Evolutionary conservation across 2,797 vertebrate genomes (phyloP).

Genomic region (Melanotaenia maccullochi): DNA sequence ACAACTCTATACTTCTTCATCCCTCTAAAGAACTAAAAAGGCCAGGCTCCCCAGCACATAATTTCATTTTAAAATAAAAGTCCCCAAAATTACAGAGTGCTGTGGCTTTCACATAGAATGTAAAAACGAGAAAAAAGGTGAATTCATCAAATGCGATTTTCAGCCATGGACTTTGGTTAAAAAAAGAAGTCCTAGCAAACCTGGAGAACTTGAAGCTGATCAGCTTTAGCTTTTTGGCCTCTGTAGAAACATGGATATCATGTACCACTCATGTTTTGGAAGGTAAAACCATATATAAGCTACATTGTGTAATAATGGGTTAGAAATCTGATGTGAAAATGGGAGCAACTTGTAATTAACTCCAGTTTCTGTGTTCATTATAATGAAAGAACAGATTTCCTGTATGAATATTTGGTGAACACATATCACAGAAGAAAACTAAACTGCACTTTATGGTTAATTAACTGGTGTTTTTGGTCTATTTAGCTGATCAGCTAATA

Average conservation of each 20-base stretch:
- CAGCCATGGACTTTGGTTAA: not conserved
- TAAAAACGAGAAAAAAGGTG: not conserved
- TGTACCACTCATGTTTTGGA: no score
- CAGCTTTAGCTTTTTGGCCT: not conserved
- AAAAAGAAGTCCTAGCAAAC: not conserved
- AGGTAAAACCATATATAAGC: no score
- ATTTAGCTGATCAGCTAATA: not conserved
- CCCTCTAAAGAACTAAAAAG: not conserved
- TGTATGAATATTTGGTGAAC: not conserved
- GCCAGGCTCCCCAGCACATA: not conserved
- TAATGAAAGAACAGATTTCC: not conserved
- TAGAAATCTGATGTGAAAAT: no score
- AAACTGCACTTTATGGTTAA: not conserved
- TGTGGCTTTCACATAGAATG: slow-evolving; percentile 8
- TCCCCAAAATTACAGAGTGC: not conserved
- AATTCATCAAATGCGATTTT: not conserved
- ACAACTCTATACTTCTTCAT: not conserved
- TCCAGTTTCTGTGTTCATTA: not conserved
- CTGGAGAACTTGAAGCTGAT: not conserved
- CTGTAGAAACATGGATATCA: not conserved
- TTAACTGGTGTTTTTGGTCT: not conserved
- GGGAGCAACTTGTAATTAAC: no score
- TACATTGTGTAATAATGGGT: no score
- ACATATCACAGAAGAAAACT: not conserved
- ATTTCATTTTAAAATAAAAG: not conserved